Conservation (phyloP, 2,797 vertebrate species). For the Poeciliopsis turneri region DNA sequence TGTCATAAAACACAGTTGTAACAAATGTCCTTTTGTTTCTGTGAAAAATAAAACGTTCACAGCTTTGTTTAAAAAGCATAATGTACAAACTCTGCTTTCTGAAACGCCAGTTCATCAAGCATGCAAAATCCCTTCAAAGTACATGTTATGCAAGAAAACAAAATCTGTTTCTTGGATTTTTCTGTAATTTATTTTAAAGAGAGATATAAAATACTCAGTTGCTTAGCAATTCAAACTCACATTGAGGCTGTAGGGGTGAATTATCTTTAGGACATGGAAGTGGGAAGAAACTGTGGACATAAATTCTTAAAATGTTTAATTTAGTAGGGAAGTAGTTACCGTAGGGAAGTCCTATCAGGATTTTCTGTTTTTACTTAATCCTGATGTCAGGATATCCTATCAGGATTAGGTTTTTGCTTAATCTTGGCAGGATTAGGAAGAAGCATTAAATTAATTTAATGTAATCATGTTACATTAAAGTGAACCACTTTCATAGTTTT, state of each 20-base stretch:
- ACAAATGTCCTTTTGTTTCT: slow-evolving; percentile 22
- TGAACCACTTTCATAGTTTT: too few relatives aligned
- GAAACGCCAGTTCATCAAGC: not conserved
- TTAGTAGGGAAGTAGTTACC: not conserved
- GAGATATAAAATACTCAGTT: not conserved
- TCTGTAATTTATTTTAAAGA: not conserved
- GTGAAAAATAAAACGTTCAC: not conserved
- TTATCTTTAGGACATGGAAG: not conserved
- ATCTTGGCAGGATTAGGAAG: not conserved
- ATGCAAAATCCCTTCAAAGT: not conserved
- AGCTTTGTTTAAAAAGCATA: slow-evolving; percentile 2
- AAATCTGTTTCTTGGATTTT: not conserved
- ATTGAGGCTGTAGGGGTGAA: not conserved
- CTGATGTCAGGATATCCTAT: too few relatives aligned
- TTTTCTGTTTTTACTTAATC: too few relatives aligned
- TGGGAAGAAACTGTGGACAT: not conserved
- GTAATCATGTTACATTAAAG: not conserved
- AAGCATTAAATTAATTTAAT: not conserved
- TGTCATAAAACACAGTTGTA: slow-evolving; percentile 25
- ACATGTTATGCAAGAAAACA: not conserved
- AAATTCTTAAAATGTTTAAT: not conserved
- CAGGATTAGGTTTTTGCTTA: not conserved
- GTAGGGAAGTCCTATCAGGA: not conserved
- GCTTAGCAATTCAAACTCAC: not conserved
- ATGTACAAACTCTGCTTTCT: slow-evolving; percentile 1